Evolutionary conservation across 2,113 vertebrate species (phyloP).

Genomic region (Corythoichthys haematopterus): DNA sequence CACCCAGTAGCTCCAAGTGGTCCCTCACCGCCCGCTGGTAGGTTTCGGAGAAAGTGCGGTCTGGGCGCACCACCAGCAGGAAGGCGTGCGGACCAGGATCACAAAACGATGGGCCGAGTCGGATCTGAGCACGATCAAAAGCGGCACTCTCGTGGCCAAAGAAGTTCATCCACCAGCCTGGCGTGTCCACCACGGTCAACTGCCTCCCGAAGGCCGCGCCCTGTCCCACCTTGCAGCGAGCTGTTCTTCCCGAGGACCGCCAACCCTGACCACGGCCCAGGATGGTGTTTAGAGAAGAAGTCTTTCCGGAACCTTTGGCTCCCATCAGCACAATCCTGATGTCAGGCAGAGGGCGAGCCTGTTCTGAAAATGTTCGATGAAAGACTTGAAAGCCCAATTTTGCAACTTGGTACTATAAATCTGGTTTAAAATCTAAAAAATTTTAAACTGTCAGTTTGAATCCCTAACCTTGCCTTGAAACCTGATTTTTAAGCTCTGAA

Average conservation of each 20-base stretch:
- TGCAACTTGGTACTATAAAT: background rate
- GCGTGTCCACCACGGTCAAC: conserved; percentile 67
- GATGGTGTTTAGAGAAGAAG: conserved; percentile 56
- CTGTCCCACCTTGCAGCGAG: conserved; percentile 19
- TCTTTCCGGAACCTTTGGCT: conserved; percentile 68
- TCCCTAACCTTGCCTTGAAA: background rate
- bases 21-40: conserved; percentile 53
- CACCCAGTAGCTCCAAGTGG: conserved; percentile 56
- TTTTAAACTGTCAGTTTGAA: background rate
- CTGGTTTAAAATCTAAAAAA: background rate
- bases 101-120: conserved; percentile 40
- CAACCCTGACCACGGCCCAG: conserved; percentile 27
- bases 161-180: conserved; percentile 74
- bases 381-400: background rate
- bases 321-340: conserved; percentile 63
- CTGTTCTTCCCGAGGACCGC: conserved; percentile 26
- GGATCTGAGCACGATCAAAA: conserved; percentile 58
- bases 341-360: conserved; percentile 21
- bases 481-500: background rate
- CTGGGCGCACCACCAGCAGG: conserved; percentile 60
- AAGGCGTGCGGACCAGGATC: conserved; percentile 63
- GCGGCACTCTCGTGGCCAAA: conserved; percentile 47
- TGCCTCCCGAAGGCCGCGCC: conserved; percentile 43
- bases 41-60: conserved; percentile 60
- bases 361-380: conserved; percentile 34